Evolutionary conservation across 2,888 invertebrate genomes (phyloP).

Genomic region (Mantis religiosa): DNA sequence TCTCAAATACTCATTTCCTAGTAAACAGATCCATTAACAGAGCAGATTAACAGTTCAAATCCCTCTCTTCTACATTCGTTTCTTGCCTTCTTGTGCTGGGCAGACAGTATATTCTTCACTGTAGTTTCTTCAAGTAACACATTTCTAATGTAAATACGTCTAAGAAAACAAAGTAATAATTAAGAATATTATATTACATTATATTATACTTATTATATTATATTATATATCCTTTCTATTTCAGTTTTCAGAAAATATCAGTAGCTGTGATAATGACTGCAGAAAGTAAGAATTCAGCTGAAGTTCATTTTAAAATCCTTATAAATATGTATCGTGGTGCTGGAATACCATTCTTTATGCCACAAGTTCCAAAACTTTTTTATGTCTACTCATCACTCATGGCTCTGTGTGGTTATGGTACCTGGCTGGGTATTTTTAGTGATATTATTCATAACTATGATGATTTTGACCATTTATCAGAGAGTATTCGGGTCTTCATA

Average conservation of each 20-base stretch:
- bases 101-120: too few relatives aligned
- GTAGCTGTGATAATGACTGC: background rate
- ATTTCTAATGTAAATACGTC: too few relatives aligned
- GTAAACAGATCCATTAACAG: too few relatives aligned
- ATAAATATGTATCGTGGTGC: background rate
- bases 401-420: background rate
- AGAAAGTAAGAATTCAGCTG: background rate
- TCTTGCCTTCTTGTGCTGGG: too few relatives aligned
- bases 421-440: background rate
- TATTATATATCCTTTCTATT: background rate
- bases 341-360: background rate
- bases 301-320: background rate
- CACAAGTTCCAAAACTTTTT: background rate
- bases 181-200: too few relatives aligned
- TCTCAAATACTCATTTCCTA: too few relatives aligned
- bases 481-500: background rate
- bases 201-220: too few relatives aligned
- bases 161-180: too few relatives aligned
- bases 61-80: too few relatives aligned
- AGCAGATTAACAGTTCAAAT: too few relatives aligned
- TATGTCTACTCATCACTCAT: background rate
- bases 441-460: background rate
- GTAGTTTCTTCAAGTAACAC: too few relatives aligned
- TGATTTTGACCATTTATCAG: background rate
- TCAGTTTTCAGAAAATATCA: background rate